Evolutionary conservation across 2,888 invertebrate genomes (phyloP), one percentile per base, ranked within the genome.

Genomic region (Volucella bombylans): DNA sequence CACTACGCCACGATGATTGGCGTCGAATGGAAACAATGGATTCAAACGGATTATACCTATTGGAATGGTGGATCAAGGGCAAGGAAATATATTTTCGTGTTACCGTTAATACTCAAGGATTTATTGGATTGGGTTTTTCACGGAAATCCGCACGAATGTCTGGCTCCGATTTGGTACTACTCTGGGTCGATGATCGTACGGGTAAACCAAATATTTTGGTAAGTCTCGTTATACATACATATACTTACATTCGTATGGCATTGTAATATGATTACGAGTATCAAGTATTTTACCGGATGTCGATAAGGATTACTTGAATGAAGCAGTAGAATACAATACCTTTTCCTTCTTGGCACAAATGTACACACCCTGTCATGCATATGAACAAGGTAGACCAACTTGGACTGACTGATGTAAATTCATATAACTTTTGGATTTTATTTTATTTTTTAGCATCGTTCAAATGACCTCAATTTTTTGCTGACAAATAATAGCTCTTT

Each of bases 51-150:
- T 87, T 92, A 54, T 92, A 91, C 77, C 88, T 89, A 78, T 87
- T 96, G n/a, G 93, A 96, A 88, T 96, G 96, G 96, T 95, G 95
- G 88, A 92, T 94, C 87, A 87, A 88, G 68, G 94, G 95, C 82
- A 94, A 95, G 89, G 95, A 95, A 90, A 95, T 97, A 88, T 95
- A 95, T 86, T 96, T 97, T 91, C 95, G 96, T 89, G 93, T 96
- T 88, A 96, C 96, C 89, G 97, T 95, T 87, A 94, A 94, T 91
- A 96, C 97, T 57, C 94, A 93, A 87, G 97, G 97, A 86, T 97
- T 96, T 91, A 95, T 97, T 86, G 97, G 96, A 41, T 94, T 97
- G 88, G 98, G 97, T 61, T 96, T 97, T 91, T 96, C 96, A 85
- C 94, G 94, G 43, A 95, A 94, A 89, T 95, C 95, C 74, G 93